These are phyloP conservation scores for Erannis defoliaria DNA, from an alignment of 2,888 invertebrate species.

Conservation along the genomic window DNA sequence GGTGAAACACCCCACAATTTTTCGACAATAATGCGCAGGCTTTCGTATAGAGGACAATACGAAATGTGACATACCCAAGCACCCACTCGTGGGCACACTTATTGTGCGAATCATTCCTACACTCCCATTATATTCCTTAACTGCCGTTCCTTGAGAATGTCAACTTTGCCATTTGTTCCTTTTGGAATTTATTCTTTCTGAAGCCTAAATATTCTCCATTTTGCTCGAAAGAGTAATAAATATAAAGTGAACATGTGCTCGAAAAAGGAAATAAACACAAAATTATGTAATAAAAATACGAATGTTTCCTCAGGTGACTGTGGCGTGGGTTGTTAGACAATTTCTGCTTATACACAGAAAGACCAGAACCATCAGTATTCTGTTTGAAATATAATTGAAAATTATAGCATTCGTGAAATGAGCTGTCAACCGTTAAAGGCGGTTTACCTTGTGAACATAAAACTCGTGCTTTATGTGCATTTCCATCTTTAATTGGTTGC, in stretches of 20 bases:
- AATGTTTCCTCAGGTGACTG: constrained; percentile 51
- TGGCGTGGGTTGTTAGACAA: constrained; percentile 62
- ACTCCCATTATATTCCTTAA: constrained; percentile 48
- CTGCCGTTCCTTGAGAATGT: constrained; percentile 39
- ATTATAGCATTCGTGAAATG: constrained; percentile 69
- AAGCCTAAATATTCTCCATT: constrained; percentile 40
- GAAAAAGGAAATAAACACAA: constrained; percentile 34
- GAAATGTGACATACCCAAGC: constrained; percentile 47
- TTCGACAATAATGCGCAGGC: constrained; percentile 68
- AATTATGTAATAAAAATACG: constrained; percentile 47
- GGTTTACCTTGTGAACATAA: constrained; percentile 57
- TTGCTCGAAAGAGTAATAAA: constrained; percentile 38
- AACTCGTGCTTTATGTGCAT: constrained; percentile 67
- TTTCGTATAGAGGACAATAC: constrained; percentile 55
- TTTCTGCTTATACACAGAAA: constrained; percentile 56
- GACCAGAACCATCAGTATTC: constrained; percentile 55
- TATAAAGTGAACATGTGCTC: constrained; percentile 37
- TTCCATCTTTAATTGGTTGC: constrained; percentile 74
- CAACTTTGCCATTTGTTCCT: constrained; percentile 40
- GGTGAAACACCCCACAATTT: constrained; percentile 77
- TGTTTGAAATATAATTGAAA: constrained; percentile 71
- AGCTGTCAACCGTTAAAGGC: constrained; percentile 66
- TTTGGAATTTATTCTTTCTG: constrained; percentile 41
- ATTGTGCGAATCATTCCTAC: constrained; percentile 46
- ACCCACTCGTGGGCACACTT: constrained; percentile 46